Evolutionary conservation across 23 tunicate species (phyloP).

Genomic region (Corella eumyota): DNA sequence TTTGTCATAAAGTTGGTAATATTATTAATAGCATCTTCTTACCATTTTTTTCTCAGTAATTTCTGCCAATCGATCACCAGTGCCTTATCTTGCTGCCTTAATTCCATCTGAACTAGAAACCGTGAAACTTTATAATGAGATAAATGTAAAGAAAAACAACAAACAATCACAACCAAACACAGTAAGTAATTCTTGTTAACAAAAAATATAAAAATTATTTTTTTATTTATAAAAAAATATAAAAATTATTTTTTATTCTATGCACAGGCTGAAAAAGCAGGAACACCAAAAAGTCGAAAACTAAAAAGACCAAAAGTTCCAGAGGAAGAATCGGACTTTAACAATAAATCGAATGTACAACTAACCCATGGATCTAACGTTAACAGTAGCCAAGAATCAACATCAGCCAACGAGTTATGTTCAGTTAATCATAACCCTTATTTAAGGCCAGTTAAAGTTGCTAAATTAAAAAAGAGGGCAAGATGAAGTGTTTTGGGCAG

Average conservation of each 20-base stretch:
- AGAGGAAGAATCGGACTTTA: neutral
- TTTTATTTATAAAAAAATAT: no score
- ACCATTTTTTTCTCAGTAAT: conserved; percentile 50
- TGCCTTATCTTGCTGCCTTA: conserved; percentile 68
- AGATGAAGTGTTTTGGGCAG: no score
- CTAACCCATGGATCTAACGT: neutral
- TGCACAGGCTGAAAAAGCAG: conserved; percentile 4
- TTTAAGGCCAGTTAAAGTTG: conserved; percentile 47
- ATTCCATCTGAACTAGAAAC: conserved; percentile 67
- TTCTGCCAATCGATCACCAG: conserved; percentile 43
- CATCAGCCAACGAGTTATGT: neutral
- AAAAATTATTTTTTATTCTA: no score
- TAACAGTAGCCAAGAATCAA: neutral
- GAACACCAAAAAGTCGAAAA: conserved; percentile 6
- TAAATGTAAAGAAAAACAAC: neutral
- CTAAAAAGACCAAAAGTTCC: neutral
- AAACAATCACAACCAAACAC: no score
- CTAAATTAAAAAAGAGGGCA: conserved; percentile 39
- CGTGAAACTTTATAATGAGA: conserved; percentile 6
- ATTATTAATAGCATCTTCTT: no score
- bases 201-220: no score
- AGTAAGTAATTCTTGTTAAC: no score
- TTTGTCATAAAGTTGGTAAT: no score
- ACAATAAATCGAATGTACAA: neutral
- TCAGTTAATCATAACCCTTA: conserved; percentile 45